These are phyloP conservation scores for Nymphicus hollandicus DNA, from an alignment of 2,113 vertebrate species.

Conservation along the genomic window DNA sequence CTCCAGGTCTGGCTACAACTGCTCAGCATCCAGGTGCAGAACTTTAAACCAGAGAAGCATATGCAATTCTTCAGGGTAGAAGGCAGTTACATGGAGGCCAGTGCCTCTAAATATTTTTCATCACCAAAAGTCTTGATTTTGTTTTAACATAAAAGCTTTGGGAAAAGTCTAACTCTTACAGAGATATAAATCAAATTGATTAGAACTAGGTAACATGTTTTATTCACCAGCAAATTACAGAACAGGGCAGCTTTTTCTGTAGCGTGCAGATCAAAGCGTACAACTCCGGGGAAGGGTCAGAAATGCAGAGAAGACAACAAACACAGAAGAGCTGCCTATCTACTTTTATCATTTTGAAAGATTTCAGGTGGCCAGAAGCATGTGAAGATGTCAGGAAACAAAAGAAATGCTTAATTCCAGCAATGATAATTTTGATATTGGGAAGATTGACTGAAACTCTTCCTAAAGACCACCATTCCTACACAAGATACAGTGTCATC, in stretches of 20 bases:
- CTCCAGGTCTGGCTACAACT: neutral
- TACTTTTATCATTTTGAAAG: neutral
- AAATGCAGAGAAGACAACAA: neutral
- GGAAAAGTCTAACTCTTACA: neutral
- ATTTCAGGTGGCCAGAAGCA: neutral
- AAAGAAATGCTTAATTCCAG: neutral
- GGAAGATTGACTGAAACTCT: neutral
- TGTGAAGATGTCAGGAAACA: neutral
- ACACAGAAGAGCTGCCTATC: neutral
- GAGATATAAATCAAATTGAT: neutral
- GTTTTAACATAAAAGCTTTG: neutral
- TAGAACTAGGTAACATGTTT: neutral
- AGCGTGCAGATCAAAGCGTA: neutral
- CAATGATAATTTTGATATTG: neutral
- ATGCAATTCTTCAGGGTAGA: neutral
- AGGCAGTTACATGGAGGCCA: neutral
- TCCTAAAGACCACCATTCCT: rapidly evolving
- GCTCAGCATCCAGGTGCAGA: neutral
- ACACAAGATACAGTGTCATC: neutral
- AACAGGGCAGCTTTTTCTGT: neutral
- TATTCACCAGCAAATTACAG: neutral
- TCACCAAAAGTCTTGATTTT: neutral
- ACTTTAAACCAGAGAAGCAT: neutral
- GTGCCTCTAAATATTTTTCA: neutral
- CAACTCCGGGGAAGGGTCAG: neutral